Evolutionary conservation across 2,113 vertebrate genomes (phyloP).

Genomic region (Synchiropus splendidus): DNA sequence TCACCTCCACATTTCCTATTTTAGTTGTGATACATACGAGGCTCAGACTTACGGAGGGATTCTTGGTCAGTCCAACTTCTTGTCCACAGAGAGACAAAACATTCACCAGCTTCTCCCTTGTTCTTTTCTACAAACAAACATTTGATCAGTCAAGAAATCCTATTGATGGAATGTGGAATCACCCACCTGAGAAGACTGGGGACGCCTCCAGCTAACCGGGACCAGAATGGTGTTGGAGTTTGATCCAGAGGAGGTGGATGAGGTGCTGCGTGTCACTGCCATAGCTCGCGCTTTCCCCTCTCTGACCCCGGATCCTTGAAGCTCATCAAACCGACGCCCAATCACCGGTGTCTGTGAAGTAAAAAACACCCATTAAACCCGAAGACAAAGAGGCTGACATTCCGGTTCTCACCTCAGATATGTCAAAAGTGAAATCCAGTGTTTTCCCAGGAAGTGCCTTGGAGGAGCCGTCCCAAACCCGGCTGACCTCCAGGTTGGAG

Average conservation of each 20-base stretch:
- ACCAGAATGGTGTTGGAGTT: conserved; percentile 96
- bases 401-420: conserved; percentile 81
- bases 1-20: too few relatives aligned
- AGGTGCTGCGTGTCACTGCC: conserved; percentile 90
- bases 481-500: conserved; percentile 88
- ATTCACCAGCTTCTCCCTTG: conserved; percentile 93
- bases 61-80: conserved; percentile 96
- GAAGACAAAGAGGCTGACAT: not conserved
- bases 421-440: conserved; percentile 95
- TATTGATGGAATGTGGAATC: too few relatives aligned
- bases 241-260: conserved; percentile 93
- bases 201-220: conserved; percentile 96
- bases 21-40: too few relatives aligned
- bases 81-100: conserved; percentile 95
- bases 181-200: conserved; percentile 91
- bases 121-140: conserved; percentile 78
- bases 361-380: not conserved
- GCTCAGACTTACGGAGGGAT: conserved; percentile 82
- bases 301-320: conserved; percentile 80
- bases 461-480: conserved; percentile 87
- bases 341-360: conserved; percentile 68
- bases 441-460: conserved; percentile 96
- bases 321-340: conserved; percentile 86
- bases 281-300: conserved; percentile 87
- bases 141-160: conserved; percentile 1